Percentiles rank a stretch among this genome's conserved stretches.
Conservation (phyloP, 2,797 vertebrate species). For the Prunella strophiata region DNA sequence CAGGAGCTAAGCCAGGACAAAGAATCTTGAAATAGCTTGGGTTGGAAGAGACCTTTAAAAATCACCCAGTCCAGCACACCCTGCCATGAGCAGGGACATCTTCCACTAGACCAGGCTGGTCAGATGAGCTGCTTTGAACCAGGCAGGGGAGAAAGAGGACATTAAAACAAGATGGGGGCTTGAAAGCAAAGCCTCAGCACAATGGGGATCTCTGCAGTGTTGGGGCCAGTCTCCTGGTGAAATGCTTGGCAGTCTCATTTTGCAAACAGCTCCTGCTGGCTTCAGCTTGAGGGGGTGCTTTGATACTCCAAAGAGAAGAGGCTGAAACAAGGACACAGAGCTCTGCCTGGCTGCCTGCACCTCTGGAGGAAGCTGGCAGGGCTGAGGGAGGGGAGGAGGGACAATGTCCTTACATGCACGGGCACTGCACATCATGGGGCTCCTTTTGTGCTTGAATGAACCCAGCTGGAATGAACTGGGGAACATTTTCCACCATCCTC, state of each 20-base stretch:
- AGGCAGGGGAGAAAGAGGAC: neutral
- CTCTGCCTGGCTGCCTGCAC: neutral
- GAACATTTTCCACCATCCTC: neutral
- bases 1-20: rapidly evolving
- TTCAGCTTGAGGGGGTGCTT: neutral
- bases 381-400: neutral
- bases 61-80: neutral
- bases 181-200: neutral
- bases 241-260: rapidly evolving
- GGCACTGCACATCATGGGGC: neutral
- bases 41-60: neutral
- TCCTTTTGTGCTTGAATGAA: neutral
- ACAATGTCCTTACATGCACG: neutral
- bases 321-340: neutral
- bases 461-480: neutral
- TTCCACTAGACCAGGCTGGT: neutral
- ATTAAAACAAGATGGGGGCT: neutral
- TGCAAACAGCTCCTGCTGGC: neutral
- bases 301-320: neutral
- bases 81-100: neutral
- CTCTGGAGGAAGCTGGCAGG: neutral
- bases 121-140: neutral
- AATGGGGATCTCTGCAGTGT: neutral
- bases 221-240: neutral
- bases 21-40: neutral